Percentiles rank a stretch among this genome's conserved stretches.
Conservation (phyloP, 2,888 invertebrate species). For the Lottia scabra region DNA sequence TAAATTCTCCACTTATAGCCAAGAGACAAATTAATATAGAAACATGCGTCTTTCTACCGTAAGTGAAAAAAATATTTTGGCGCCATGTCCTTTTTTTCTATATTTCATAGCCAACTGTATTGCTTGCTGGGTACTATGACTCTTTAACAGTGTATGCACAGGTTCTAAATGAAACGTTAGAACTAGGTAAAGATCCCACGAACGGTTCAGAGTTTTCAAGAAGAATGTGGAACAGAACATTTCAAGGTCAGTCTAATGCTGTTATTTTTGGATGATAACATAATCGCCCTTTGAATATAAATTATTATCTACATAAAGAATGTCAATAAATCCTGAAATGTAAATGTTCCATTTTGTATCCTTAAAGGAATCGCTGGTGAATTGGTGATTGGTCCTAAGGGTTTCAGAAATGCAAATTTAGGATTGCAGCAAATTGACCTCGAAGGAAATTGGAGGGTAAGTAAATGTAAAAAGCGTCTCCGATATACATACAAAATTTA, state of each 20-base stretch:
- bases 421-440: not conserved
- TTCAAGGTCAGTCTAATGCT: constrained; percentile 44
- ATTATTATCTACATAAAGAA: too few species aligned
- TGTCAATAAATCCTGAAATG: too few species aligned
- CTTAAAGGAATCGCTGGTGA: not conserved
- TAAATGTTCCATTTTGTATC: too few species aligned
- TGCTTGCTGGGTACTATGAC: constrained; percentile 54
- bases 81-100: too few species aligned
- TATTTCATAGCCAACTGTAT: constrained; percentile 44
- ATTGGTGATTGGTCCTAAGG: not conserved
- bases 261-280: too few species aligned
- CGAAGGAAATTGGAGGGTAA: not conserved
- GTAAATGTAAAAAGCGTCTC: too few species aligned
- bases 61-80: too few species aligned
- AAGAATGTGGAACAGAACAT: constrained; percentile 53
- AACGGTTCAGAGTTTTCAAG: constrained; percentile 44
- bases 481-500: too few species aligned
- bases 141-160: constrained; percentile 50
- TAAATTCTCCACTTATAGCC: too few species aligned
- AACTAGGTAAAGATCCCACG: constrained; percentile 31
- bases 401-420: not conserved
- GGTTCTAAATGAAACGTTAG: constrained; percentile 50
- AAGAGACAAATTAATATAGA: too few species aligned
- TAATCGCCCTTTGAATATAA: too few species aligned
- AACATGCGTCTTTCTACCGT: too few species aligned